These are phyloP conservation scores for Alloscopus bannaensis DNA, from an alignment of 2,888 invertebrate genomes.

Conservation along the genomic window DNA sequence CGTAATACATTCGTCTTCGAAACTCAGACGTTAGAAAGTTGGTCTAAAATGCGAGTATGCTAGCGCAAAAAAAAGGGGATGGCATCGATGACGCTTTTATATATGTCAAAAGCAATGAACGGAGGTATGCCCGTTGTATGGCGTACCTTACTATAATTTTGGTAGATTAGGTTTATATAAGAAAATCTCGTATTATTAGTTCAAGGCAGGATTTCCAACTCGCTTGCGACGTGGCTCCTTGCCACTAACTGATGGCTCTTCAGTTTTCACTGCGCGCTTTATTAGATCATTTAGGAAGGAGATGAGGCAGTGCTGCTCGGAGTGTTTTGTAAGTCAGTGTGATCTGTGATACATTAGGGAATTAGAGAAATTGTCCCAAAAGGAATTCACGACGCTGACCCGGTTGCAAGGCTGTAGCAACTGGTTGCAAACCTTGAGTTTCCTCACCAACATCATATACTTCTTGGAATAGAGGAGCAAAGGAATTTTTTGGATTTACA, in stretches of 20 bases:
- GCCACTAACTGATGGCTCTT: slow-evolving; percentile 60
- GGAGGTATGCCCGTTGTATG: background rate
- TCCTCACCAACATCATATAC: background rate
- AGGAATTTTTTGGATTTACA: slow-evolving; percentile 4
- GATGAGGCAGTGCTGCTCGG: slow-evolving; percentile 34
- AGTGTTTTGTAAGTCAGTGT: background rate
- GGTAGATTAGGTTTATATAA: slow-evolving; percentile 27
- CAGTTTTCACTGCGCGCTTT: slow-evolving; percentile 38
- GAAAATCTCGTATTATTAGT: slow-evolving; percentile 50
- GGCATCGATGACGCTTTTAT: slow-evolving; percentile 49
- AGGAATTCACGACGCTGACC: slow-evolving; percentile 42
- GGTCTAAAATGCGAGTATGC: slow-evolving; percentile 53
- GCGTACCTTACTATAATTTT: background rate
- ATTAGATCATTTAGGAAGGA: slow-evolving; percentile 55
- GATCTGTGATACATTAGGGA: slow-evolving; percentile 18
- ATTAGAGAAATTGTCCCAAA: slow-evolving; percentile 47
- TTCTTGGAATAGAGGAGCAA: background rate
- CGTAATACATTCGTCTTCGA: slow-evolving; percentile 32
- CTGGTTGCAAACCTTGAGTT: background rate
- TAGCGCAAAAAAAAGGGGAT: slow-evolving; percentile 53
- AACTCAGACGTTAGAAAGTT: slow-evolving; percentile 41
- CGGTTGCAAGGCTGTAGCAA: slow-evolving; percentile 9
- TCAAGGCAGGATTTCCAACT: slow-evolving; percentile 29
- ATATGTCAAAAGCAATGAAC: slow-evolving; percentile 24
- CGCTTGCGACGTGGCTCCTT: slow-evolving; percentile 31